Percentiles rank a stretch among this genome's conserved stretches.
Evolutionary conservation across 2,797 vertebrate genomes (phyloP).

Genomic region (Dryobates pubescens): DNA sequence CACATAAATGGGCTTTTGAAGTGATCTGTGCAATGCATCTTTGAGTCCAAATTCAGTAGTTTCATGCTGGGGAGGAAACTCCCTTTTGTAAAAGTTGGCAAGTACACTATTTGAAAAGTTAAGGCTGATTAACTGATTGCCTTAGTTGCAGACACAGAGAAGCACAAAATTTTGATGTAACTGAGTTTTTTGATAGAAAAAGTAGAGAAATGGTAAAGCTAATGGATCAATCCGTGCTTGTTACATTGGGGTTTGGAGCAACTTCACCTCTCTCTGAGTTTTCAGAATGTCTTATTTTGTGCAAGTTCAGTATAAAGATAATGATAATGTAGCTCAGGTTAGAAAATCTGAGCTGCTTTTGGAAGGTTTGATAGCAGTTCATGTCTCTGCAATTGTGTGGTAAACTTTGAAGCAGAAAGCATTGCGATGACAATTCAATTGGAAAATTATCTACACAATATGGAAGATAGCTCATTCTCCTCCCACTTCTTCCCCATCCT

Average conservation of each 20-base stretch:
- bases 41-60: not conserved
- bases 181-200: not conserved
- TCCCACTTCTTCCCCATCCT: conserved; percentile 27
- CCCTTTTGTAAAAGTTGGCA: not conserved
- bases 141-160: not conserved
- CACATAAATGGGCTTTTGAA: not conserved
- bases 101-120: not conserved
- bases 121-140: not conserved
- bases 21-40: rapidly evolving
- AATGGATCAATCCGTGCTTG: not conserved
- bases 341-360: not conserved
- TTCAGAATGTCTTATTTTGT: not conserved
- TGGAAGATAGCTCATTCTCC: conserved; percentile 3
- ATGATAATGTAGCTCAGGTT: not conserved
- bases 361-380: not conserved
- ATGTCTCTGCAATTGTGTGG: not conserved
- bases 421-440: conserved; percentile 7
- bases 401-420: conserved; percentile 39
- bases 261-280: not conserved
- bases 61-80: not conserved
- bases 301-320: not conserved
- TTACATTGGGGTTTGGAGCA: not conserved
- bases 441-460: conserved; percentile 18
- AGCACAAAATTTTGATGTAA: not conserved
- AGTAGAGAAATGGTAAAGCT: not conserved